Conservation (phyloP, 2,113 vertebrate species). For the Progne subis region DNA sequence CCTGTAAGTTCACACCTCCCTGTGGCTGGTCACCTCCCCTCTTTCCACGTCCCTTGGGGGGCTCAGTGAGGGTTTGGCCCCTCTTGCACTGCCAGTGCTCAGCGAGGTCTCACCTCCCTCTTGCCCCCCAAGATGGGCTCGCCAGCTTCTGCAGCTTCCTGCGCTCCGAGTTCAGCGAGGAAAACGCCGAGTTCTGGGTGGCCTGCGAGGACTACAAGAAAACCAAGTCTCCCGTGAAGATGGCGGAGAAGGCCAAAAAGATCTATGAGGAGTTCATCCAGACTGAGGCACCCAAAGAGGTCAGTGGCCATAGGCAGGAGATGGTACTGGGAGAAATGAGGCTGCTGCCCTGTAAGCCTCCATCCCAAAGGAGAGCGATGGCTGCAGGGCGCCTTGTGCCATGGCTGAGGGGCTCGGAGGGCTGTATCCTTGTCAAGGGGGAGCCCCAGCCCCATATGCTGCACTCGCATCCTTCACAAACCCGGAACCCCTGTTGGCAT, state of each 20-base stretch:
- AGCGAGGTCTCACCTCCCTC: background rate
- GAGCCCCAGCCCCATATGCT: background rate
- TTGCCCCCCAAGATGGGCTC: slow-evolving; percentile 81
- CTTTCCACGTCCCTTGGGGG: background rate
- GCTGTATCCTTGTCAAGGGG: background rate
- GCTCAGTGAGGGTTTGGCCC: background rate
- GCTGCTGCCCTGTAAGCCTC: background rate
- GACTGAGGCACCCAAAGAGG: slow-evolving; percentile 92
- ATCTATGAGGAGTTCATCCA: slow-evolving; percentile 97
- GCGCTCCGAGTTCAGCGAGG: slow-evolving; percentile 95
- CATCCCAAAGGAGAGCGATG: background rate
- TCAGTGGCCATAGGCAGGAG: slow-evolving; percentile 47
- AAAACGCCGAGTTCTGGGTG: slow-evolving; percentile 94
- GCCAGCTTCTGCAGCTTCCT: slow-evolving; percentile 89
- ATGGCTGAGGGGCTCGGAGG: accelerated
- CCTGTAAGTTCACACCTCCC: slow-evolving; percentile 79
- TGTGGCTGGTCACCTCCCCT: background rate
- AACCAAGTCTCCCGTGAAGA: slow-evolving; percentile 83
- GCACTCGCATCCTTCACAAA: background rate
- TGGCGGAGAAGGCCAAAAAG: slow-evolving; percentile 87
- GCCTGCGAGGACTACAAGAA: slow-evolving; percentile 96
- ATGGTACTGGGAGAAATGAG: accelerated
- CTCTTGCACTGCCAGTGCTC: background rate
- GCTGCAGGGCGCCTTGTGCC: accelerated
- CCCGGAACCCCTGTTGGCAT: background rate